Evolutionary conservation across 2,888 invertebrate genomes (phyloP).

Genomic region (Spicauda simplicius): DNA sequence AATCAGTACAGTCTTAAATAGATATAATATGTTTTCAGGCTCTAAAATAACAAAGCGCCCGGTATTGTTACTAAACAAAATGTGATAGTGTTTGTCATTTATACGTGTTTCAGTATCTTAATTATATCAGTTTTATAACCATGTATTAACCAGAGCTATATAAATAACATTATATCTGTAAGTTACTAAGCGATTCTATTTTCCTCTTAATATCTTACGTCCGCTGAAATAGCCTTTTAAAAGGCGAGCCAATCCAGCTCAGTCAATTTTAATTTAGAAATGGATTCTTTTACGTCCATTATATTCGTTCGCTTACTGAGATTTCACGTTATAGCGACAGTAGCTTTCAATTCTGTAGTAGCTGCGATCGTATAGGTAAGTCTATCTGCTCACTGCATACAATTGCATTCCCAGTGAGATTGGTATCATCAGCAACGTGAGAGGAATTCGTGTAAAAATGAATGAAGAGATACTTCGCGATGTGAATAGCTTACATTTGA

Average conservation of each 20-base stretch:
- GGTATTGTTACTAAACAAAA: no score
- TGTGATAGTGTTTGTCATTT: no score
- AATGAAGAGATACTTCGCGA: not conserved
- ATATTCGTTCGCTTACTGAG: slow-evolving; percentile 7
- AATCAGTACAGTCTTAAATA: no score
- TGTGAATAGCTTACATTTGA: not conserved
- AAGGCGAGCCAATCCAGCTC: not conserved
- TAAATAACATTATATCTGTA: no score
- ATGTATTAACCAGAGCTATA: no score
- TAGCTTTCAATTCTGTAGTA: slow-evolving; percentile 1
- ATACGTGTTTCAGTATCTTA: no score
- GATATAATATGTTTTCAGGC: no score
- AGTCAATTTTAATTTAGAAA: slow-evolving; percentile 20
- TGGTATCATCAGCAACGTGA: slow-evolving; percentile 4
- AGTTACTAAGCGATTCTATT: no score
- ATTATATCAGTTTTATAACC: no score
- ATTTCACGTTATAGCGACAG: slow-evolving; percentile 8
- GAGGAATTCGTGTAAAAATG: not conserved
- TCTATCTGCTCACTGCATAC: slow-evolving; percentile 11
- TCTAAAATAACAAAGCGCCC: no score
- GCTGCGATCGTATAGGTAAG: not conserved
- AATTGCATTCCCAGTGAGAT: slow-evolving; percentile 1
- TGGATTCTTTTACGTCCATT: slow-evolving; percentile 7
- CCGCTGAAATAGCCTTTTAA: no score
- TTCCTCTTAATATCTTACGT: not conserved